These are phyloP conservation scores for Hippolais icterina DNA, from an alignment of 2,113 vertebrate genomes.

Conservation along the genomic window DNA sequence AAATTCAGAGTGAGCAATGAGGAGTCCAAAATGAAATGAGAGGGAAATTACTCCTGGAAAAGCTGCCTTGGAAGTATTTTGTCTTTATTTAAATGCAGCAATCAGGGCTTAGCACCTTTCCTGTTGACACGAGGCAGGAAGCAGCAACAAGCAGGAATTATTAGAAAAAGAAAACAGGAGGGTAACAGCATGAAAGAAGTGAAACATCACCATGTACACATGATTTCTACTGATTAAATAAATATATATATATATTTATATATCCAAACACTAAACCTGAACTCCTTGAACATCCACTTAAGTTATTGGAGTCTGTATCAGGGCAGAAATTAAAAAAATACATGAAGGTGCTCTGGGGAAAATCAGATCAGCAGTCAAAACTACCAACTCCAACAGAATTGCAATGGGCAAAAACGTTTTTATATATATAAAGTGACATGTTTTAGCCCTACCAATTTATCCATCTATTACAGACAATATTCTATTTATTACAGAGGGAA, in stretches of 20 bases:
- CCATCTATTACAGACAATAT: not conserved
- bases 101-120: not conserved
- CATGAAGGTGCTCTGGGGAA: not conserved
- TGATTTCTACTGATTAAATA: not conserved
- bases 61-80: not conserved
- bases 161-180: not conserved
- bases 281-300: not conserved
- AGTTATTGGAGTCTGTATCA: not conserved
- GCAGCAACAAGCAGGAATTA: not conserved
- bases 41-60: not conserved
- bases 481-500: accelerated
- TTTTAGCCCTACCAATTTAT: not conserved
- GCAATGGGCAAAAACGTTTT: not conserved
- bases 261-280: not conserved
- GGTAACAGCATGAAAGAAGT: not conserved
- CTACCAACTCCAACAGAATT: not conserved
- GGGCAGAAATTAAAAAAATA: not conserved
- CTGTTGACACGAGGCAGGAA: not conserved
- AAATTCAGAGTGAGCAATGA: not conserved
- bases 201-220: accelerated
- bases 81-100: not conserved
- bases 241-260: not conserved
- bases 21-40: not conserved
- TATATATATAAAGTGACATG: not conserved
- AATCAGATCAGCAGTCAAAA: not conserved